A percentile compares a stretch with the other conserved stretches of the same genome.
phyloP scores from a whole-genome alignment of 2,113 vertebrate genomes.

The Verasper variegatus region DNA sequence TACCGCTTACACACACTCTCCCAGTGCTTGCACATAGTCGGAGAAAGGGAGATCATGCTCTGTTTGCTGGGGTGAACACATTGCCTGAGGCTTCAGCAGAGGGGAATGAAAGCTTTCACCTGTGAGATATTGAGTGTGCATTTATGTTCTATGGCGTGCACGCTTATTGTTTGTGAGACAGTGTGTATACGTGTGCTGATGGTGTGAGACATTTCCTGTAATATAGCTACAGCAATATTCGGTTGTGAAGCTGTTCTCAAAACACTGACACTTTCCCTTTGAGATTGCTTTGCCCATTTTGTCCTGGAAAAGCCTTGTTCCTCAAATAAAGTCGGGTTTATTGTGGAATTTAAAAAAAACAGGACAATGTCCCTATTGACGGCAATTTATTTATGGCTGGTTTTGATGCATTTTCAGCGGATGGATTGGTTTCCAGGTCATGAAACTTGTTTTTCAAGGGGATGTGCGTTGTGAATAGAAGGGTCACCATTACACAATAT shows the following conservation, averaged over 20 bases:
- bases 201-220: constrained; percentile 41
- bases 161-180: constrained; percentile 50
- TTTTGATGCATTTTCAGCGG: constrained; percentile 52
- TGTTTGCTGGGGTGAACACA: constrained; percentile 76
- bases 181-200: constrained; percentile 22
- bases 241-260: constrained; percentile 51
- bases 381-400: constrained; percentile 48
- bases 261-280: constrained; percentile 61
- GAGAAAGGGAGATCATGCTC: constrained; percentile 71
- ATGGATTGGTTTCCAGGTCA: constrained; percentile 46
- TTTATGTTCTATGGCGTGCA: constrained; percentile 38
- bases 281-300: constrained; percentile 64
- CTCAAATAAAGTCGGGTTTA: constrained; percentile 45
- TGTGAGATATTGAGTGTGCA: constrained; percentile 75
- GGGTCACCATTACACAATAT: constrained; percentile 19
- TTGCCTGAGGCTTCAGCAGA: constrained; percentile 69
- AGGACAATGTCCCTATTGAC: constrained; percentile 27
- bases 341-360: constrained; percentile 1
- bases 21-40: constrained; percentile 13
- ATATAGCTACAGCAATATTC: constrained; percentile 59
- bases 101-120: constrained; percentile 78
- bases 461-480: constrained; percentile 39
- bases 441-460: constrained; percentile 39
- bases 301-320: constrained; percentile 62
- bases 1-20: constrained; percentile 9